Evolutionary conservation across 1,140 invertebrate species (phyloP).

Genomic region (Leptinotarsa texana): DNA sequence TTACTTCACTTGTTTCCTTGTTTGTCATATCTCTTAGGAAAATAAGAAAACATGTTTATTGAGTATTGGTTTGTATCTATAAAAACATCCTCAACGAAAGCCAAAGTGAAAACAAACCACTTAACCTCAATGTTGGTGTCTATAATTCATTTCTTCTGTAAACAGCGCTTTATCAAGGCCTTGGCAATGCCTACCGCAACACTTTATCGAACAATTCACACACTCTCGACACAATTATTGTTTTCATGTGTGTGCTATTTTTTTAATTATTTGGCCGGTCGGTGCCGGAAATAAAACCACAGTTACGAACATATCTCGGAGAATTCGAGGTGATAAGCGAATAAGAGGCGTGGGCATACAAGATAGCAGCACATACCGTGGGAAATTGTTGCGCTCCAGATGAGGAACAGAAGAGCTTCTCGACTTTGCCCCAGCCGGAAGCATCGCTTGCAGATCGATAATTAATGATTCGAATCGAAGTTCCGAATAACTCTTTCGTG

Average conservation of each 20-base stretch:
- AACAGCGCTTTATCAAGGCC: background rate
- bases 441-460: background rate
- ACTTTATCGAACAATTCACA: background rate
- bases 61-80: no score
- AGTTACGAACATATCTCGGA: background rate
- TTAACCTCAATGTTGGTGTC: background rate
- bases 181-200: background rate
- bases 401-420: background rate
- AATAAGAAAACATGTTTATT: no score
- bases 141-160: background rate
- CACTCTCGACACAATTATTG: background rate
- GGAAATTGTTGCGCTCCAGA: background rate
- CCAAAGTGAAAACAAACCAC: no score
- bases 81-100: no score
- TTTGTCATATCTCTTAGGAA: no score
- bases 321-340: constrained; percentile 7
- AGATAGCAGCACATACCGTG: constrained; percentile 5
- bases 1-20: no score
- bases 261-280: background rate
- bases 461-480: background rate
- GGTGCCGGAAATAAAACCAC: constrained; percentile 2
- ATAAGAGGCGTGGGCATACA: constrained; percentile 1
- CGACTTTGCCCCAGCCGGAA: constrained; percentile 4
- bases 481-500: background rate
- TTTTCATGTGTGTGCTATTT: background rate